These are phyloP conservation scores for Pteronura brasiliensis DNA, from an alignment of 2,113 vertebrate genomes.

Conservation along the genomic window DNA sequence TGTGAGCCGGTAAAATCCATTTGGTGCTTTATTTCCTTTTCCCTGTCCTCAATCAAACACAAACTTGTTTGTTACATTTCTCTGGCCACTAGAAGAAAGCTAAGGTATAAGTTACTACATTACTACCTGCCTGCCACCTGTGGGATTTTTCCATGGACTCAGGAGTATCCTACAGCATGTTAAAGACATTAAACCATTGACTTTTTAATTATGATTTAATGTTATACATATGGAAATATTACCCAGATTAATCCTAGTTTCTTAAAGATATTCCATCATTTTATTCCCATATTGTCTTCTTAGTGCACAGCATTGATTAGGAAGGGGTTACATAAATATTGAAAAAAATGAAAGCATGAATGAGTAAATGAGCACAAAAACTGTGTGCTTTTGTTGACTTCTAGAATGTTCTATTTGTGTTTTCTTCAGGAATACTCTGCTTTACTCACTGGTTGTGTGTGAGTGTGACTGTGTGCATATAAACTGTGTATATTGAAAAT, in stretches of 20 bases:
- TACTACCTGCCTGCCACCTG: not conserved
- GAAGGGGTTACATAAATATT: not conserved
- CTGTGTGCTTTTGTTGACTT: not conserved
- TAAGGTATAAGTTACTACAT: not conserved
- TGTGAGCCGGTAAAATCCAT: not conserved
- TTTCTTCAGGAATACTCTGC: not conserved
- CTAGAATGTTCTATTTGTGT: not conserved
- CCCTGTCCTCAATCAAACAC: not conserved
- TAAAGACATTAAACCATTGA: not conserved
- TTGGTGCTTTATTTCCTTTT: not conserved
- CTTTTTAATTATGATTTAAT: not conserved
- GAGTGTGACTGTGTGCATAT: not conserved
- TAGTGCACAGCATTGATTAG: not conserved
- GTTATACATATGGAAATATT: not conserved
- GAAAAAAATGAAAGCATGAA: not conserved
- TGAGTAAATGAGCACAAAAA: not conserved
- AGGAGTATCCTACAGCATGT: not conserved
- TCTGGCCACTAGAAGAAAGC: not conserved
- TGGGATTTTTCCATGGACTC: not conserved
- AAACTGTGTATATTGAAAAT: not conserved
- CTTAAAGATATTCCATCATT: not conserved
- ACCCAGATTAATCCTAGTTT: not conserved
- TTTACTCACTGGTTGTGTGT: not conserved
- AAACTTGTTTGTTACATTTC: not conserved
- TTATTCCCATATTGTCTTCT: not conserved